Conservation (phyloP, 53 echinoderm and acorn worm species). For the Zoroaster sp. region DNA sequence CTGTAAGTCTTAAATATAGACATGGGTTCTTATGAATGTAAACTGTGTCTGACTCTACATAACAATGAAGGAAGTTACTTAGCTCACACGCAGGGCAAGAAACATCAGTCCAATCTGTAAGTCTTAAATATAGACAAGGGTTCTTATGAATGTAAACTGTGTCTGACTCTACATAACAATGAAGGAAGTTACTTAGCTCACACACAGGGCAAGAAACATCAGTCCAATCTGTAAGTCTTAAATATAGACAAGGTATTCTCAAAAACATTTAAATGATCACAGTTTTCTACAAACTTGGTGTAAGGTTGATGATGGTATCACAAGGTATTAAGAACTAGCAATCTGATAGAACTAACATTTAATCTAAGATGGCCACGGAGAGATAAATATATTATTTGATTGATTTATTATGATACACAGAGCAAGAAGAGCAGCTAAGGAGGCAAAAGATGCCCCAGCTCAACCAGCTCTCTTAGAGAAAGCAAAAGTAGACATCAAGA, state of each 20-base stretch:
- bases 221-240: constrained; percentile 85
- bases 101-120: constrained; percentile 97
- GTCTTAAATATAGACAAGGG: background rate
- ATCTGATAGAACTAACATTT: too few species aligned
- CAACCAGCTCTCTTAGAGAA: constrained; percentile 91
- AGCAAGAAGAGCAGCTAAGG: constrained; percentile 92
- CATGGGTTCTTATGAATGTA: too few species aligned
- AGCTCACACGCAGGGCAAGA: constrained; percentile 97
- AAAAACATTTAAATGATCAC: too few species aligned
- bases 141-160: too few species aligned
- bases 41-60: constrained; percentile 70
- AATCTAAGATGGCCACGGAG: too few species aligned
- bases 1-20: constrained; percentile 61
- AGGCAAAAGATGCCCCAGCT: constrained; percentile 94
- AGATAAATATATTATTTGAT: too few species aligned
- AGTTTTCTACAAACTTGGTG: too few species aligned
- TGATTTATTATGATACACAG: constrained; percentile 16
- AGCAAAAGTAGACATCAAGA: constrained; percentile 86
- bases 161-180: constrained; percentile 77
- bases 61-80: constrained; percentile 96
- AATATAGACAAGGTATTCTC: too few species aligned
- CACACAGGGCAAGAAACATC: constrained; percentile 98
- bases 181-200: constrained; percentile 95
- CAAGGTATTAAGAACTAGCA: too few species aligned
- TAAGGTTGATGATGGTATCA: too few species aligned